phyloP scores from a whole-genome alignment of 2,113 vertebrate species.

The Odontesthes bonariensis region DNA sequence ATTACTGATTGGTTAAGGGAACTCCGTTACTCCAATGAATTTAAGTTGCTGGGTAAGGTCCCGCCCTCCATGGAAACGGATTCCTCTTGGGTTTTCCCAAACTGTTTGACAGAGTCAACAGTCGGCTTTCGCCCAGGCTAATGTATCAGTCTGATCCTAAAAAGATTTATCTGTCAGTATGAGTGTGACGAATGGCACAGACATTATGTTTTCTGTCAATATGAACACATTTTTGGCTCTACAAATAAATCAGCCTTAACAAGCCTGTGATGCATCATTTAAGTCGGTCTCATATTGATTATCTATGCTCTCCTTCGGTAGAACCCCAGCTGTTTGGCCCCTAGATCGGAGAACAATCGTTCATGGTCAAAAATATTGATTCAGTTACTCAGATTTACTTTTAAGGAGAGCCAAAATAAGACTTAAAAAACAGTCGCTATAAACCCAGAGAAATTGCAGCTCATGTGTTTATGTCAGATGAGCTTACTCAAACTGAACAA shows the following conservation, averaged over 20 bases:
- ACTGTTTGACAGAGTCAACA: no score
- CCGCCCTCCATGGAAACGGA: no score
- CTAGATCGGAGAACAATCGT: conserved; percentile 11
- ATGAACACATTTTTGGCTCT: conserved; percentile 6
- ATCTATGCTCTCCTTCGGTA: conserved; percentile 8
- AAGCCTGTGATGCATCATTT: conserved; percentile 27
- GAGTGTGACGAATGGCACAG: conserved; percentile 4
- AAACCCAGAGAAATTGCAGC: conserved; percentile 48
- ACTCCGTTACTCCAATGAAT: no score
- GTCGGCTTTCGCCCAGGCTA: no score
- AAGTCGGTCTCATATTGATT: conserved; percentile 32
- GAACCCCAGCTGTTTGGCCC: conserved; percentile 1
- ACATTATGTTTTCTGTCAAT: conserved; percentile 33
- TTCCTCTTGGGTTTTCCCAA: no score
- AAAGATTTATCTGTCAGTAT: neutral
- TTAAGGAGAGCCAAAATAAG: conserved; percentile 36
- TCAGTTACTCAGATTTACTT: conserved; percentile 54
- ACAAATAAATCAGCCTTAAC: conserved; percentile 25
- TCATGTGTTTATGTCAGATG: conserved; percentile 48
- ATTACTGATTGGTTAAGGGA: no score
- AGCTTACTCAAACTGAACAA: conserved; percentile 3
- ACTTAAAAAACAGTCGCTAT: conserved; percentile 28
- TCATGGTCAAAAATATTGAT: conserved; percentile 59
- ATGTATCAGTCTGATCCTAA: no score
- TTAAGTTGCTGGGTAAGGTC: no score